Conservation (phyloP, 1,140 invertebrate species). For the Thereuonema tuberculata region DNA sequence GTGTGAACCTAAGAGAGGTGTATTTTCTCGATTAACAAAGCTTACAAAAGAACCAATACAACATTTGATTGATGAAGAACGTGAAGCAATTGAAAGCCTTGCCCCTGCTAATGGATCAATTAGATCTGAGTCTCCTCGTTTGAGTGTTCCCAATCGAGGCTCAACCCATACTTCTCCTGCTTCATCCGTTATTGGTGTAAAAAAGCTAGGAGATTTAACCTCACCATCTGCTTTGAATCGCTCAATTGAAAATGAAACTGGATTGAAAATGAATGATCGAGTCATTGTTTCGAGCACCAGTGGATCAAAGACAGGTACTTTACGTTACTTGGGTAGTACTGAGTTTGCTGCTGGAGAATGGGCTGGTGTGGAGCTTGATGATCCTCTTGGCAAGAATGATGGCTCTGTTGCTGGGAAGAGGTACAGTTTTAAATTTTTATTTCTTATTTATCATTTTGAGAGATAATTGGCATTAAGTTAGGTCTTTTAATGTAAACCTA, state of each 20-base stretch:
- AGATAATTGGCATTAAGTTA: too few relatives aligned
- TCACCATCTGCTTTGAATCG: constrained; percentile 1
- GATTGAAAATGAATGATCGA: constrained; percentile 68
- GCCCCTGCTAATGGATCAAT: background rate
- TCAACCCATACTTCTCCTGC: background rate
- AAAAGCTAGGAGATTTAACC: background rate
- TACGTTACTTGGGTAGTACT: constrained; percentile 68
- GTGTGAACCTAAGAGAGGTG: constrained; percentile 81
- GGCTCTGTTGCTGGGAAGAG: constrained; percentile 67
- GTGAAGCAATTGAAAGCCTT: background rate
- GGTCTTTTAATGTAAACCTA: too few relatives aligned
- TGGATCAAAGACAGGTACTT: constrained; percentile 70
- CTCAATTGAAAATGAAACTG: constrained; percentile 25
- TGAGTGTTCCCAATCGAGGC: background rate
- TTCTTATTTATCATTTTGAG: background rate
- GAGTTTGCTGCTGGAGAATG: constrained; percentile 83
- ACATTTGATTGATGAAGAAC: constrained; percentile 2
- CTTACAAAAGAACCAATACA: constrained; percentile 52
- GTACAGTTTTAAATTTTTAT: constrained; percentile 21
- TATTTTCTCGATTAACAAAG: constrained; percentile 80
- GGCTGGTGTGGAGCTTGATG: constrained; percentile 90
- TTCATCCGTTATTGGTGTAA: background rate
- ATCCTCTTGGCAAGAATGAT: constrained; percentile 88
- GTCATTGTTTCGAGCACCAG: constrained; percentile 73
- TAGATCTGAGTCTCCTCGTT: background rate